Evolutionary conservation across 2,113 vertebrate species (phyloP).

Genomic region (Zosterops hypoxanthus): DNA sequence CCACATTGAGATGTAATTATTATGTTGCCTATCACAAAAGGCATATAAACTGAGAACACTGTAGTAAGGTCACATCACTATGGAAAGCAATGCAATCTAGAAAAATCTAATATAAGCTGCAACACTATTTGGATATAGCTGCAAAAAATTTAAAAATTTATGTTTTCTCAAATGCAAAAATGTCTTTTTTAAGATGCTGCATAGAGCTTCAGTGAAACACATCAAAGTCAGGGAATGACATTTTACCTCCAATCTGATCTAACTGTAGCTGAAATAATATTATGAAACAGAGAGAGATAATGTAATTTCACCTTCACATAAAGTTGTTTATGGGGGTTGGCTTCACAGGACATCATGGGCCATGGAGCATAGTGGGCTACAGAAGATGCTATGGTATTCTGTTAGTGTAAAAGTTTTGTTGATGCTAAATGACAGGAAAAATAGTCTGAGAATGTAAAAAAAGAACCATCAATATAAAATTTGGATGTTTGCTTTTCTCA

Average conservation of each 20-base stretch:
- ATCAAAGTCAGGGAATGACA: neutral
- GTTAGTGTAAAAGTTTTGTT: neutral
- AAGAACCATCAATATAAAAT: neutral
- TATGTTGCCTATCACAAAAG: neutral
- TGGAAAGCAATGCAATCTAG: neutral
- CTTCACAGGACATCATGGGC: neutral
- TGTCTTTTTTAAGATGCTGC: neutral
- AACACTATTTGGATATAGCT: neutral
- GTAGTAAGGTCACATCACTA: neutral
- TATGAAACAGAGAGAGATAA: neutral
- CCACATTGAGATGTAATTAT: neutral
- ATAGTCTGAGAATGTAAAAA: neutral
- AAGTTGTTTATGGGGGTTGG: neutral
- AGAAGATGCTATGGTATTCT: neutral
- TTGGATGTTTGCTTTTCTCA: neutral
- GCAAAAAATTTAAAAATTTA: neutral
- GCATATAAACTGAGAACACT: neutral
- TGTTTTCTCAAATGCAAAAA: neutral
- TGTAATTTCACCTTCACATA: neutral
- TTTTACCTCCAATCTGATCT: neutral
- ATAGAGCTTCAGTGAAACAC: neutral
- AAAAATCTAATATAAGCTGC: neutral
- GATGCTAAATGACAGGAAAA: neutral
- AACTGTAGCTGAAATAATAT: neutral
- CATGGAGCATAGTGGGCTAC: neutral